phyloP scores from a whole-genome alignment of 1,140 invertebrate genomes.

The Drosophila pruinosa region DNA sequence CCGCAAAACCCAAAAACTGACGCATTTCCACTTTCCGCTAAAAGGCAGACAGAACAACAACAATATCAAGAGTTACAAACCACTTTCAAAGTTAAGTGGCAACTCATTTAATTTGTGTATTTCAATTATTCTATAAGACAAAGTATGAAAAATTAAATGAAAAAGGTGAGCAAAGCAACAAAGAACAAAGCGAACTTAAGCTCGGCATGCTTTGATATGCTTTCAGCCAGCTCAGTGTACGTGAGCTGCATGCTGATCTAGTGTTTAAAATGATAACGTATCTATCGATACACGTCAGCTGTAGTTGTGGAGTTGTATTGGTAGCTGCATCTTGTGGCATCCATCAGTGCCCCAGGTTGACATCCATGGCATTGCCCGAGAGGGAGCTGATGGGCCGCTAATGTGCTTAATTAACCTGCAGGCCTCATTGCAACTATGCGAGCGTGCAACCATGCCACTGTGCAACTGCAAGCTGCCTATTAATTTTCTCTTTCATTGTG shows the following conservation, averaged over 20 bases:
- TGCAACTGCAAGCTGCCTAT: constrained; percentile 66
- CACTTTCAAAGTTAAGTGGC: neutral
- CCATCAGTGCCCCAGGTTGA: constrained; percentile 11
- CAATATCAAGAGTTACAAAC: neutral
- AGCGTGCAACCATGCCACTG: too few relatives aligned
- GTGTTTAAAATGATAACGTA: neutral
- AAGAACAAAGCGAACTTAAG: too few relatives aligned
- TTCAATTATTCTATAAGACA: neutral
- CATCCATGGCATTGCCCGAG: neutral
- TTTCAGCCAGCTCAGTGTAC: neutral
- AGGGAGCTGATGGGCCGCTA: constrained; percentile 59
- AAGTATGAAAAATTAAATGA: too few relatives aligned
- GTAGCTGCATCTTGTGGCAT: neutral
- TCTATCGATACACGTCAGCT: neutral
- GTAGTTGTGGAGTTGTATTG: neutral
- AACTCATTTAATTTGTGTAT: neutral
- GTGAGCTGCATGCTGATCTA: neutral
- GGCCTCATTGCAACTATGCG: constrained; percentile 22
- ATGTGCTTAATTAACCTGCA: constrained; percentile 72
- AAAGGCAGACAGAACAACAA: neutral
- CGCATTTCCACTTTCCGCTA: constrained; percentile 34
- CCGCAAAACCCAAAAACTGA: constrained; percentile 65
- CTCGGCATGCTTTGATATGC: neutral
- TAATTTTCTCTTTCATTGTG: constrained; percentile 79
- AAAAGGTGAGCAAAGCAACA: too few relatives aligned